A percentile compares a stretch with the other conserved stretches of the same genome.
These are phyloP conservation scores for Muscidifurax raptorellus DNA, from an alignment of 1,140 invertebrate genomes.

Conservation along the genomic window DNA sequence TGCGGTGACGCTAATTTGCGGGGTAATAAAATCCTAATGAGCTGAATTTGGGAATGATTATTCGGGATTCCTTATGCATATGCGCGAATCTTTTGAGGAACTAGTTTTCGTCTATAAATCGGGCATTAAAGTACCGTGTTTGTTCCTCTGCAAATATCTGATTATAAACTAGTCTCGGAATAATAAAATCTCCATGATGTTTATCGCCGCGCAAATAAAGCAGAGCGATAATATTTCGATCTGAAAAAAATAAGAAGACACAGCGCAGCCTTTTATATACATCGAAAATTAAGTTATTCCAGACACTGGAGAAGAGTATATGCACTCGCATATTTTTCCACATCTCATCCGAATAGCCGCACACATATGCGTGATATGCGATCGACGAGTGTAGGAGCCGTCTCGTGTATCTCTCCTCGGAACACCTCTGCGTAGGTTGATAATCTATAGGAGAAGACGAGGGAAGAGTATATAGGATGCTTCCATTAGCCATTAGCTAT, in stretches of 20 bases:
- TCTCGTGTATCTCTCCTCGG: background rate
- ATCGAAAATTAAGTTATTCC: conserved; percentile 10
- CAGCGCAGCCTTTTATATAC: background rate
- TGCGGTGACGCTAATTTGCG: conserved; percentile 6
- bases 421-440: conserved; percentile 27
- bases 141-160: background rate
- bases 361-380: background rate
- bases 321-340: background rate
- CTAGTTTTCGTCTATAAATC: conserved; percentile 25
- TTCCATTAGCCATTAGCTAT: conserved; percentile 64
- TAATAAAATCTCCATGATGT: background rate
- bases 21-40: conserved; percentile 42
- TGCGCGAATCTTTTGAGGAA: background rate
- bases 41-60: background rate
- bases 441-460: conserved; percentile 39
- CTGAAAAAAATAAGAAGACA: too few relatives aligned
- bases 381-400: background rate
- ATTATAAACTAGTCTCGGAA: conserved; percentile 10
- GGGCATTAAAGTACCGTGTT: background rate
- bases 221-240: background rate
- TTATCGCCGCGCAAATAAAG: background rate
- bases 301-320: background rate
- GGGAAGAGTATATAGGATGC: conserved; percentile 20
- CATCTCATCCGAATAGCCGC: too few relatives aligned
- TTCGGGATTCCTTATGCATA: background rate